phyloP scores from a whole-genome alignment of 2,797 vertebrate species.

The Mormyrus hasselquistii region DNA sequence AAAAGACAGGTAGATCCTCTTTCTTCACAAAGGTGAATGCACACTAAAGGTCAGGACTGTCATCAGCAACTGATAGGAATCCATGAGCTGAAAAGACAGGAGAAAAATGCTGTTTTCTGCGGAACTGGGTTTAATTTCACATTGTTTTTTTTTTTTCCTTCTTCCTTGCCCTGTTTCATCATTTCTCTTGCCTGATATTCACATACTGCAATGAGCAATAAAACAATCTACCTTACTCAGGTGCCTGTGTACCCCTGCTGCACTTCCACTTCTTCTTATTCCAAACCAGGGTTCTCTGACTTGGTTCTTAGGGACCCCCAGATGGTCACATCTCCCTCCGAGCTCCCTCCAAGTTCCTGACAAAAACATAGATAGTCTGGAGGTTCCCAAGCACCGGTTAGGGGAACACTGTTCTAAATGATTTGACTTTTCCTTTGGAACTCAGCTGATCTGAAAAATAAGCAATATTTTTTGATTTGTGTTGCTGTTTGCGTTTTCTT shows the following conservation, averaged over 20 bases:
- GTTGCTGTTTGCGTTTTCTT: not conserved
- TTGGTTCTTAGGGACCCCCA: not conserved
- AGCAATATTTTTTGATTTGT: not conserved
- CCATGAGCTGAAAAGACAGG: too few relatives aligned
- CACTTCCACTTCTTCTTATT: not conserved
- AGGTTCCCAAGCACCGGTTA: not conserved
- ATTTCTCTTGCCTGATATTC: not conserved
- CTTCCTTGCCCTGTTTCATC: not conserved
- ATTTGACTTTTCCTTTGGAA: not conserved
- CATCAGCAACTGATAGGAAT: not conserved
- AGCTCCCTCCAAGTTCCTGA: not conserved
- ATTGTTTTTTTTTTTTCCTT: not conserved
- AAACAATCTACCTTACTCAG: not conserved
- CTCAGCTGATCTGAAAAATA: not conserved
- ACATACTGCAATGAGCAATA: not conserved
- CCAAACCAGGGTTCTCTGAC: not conserved
- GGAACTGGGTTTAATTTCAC: not conserved
- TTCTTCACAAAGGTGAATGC: not conserved
- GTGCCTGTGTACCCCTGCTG: not conserved
- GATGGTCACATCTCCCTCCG: not conserved
- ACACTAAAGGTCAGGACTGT: not conserved
- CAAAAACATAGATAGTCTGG: not conserved
- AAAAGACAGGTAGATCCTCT: not conserved
- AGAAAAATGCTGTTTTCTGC: not conserved
- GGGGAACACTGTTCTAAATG: not conserved